A percentile compares a stretch with the other conserved stretches of the same genome.
These are phyloP conservation scores for Paracyclopina nana DNA, from an alignment of 1,140 invertebrate genomes.

Conservation along the genomic window DNA sequence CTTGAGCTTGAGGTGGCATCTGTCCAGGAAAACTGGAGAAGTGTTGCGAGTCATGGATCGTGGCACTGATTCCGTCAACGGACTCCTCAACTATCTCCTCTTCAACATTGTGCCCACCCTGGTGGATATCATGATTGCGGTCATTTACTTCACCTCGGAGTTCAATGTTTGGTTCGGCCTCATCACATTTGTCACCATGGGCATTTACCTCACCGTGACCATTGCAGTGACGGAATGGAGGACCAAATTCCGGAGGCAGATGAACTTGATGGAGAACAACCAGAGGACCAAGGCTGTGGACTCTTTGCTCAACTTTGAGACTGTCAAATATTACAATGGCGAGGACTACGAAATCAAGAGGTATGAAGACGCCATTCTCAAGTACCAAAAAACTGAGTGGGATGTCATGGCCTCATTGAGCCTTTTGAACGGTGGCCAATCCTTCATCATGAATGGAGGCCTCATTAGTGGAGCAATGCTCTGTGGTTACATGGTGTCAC, in stretches of 20 bases:
- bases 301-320: slow-evolving; percentile 92
- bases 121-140: slow-evolving; percentile 74
- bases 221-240: slow-evolving; percentile 83
- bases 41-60: slow-evolving; percentile 82
- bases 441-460: slow-evolving; percentile 65
- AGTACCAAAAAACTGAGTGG: slow-evolving; percentile 45
- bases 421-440: slow-evolving; percentile 71
- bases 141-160: slow-evolving; percentile 60
- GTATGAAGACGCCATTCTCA: slow-evolving; percentile 55
- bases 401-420: slow-evolving; percentile 34
- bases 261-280: slow-evolving; percentile 83
- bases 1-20: slow-evolving; percentile 68
- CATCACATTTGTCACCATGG: slow-evolving; percentile 80
- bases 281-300: slow-evolving; percentile 76
- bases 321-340: slow-evolving; percentile 89
- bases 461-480: slow-evolving; percentile 65
- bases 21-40: slow-evolving; percentile 81
- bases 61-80: slow-evolving; percentile 84
- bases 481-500: slow-evolving; percentile 58
- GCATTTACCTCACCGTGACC: slow-evolving; percentile 61
- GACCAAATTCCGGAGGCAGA: slow-evolving; percentile 61
- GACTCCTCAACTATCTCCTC: slow-evolving; percentile 64
- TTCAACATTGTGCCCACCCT: slow-evolving; percentile 79
- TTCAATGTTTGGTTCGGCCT: slow-evolving; percentile 87
- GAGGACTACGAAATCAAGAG: slow-evolving; percentile 70